These are phyloP conservation scores for Cepaea nemoralis DNA, from an alignment of 1,140 invertebrate species.

Conservation along the genomic window DNA sequence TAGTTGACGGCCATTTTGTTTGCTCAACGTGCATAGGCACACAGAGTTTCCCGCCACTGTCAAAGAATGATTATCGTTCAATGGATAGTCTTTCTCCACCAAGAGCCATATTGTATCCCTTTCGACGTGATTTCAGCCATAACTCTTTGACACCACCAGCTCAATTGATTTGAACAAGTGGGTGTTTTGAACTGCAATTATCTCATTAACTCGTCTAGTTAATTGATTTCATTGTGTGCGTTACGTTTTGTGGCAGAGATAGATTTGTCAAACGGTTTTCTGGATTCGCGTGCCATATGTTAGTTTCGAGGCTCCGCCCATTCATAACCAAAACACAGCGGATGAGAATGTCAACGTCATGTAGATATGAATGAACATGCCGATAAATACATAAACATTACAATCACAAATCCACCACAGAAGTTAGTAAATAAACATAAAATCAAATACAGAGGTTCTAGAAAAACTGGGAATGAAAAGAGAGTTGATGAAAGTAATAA, in stretches of 20 bases:
- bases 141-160: not conserved
- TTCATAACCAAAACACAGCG: too few species aligned
- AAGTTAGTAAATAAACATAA: too few species aligned
- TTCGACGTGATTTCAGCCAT: not conserved
- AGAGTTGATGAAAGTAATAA: too few species aligned
- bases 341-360: too few species aligned
- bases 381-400: too few species aligned
- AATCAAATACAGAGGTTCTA: too few species aligned
- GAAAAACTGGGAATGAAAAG: too few species aligned
- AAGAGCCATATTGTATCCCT: not conserved
- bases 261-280: too few species aligned
- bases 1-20: slow-evolving; percentile 1
- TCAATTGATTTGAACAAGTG: not conserved
- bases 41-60: not conserved
- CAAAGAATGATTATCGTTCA: not conserved
- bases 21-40: not conserved
- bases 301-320: too few species aligned
- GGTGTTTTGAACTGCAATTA: not conserved
- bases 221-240: not conserved
- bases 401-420: too few species aligned
- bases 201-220: not conserved
- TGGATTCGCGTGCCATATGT: too few species aligned
- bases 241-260: not conserved
- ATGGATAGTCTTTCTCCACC: not conserved
- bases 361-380: too few species aligned